phyloP scores from a whole-genome alignment of 2,113 vertebrate genomes.

The Hyaena hyaena region DNA sequence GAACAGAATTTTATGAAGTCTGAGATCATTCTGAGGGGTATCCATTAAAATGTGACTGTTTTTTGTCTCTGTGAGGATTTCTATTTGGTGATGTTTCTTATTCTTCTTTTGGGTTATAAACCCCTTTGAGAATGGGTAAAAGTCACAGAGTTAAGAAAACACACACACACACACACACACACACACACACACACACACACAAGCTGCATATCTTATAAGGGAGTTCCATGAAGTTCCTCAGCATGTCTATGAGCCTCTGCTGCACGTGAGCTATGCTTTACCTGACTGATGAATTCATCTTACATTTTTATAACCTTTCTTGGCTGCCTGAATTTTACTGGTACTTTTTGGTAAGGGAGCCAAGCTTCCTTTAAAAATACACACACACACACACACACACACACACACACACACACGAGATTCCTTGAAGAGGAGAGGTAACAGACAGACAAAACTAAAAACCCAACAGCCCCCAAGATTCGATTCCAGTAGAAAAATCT shows the following conservation, averaged over 20 bases:
- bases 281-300: constrained; percentile 56
- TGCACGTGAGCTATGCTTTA: neutral
- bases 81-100: neutral
- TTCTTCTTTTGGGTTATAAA: neutral
- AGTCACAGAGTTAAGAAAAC: neutral
- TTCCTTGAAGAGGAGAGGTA: constrained; percentile 23
- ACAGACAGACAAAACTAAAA: neutral
- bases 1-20: constrained; percentile 15
- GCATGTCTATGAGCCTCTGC: neutral
- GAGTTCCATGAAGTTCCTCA: neutral
- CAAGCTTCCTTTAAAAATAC: neutral
- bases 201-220: neutral
- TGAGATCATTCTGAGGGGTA: neutral
- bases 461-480: neutral
- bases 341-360: constrained; percentile 17
- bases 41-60: neutral
- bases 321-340: constrained; percentile 44
- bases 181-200: neutral
- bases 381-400: neutral
- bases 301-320: constrained; percentile 57
- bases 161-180: neutral
- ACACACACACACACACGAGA: neutral
- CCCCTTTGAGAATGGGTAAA: constrained; percentile 46
- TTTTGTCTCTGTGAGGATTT: neutral
- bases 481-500: neutral